Base-by-base conservation (phyloP, 2,888 invertebrate genomes). In the Listrodromus nycthemerus region DNA sequence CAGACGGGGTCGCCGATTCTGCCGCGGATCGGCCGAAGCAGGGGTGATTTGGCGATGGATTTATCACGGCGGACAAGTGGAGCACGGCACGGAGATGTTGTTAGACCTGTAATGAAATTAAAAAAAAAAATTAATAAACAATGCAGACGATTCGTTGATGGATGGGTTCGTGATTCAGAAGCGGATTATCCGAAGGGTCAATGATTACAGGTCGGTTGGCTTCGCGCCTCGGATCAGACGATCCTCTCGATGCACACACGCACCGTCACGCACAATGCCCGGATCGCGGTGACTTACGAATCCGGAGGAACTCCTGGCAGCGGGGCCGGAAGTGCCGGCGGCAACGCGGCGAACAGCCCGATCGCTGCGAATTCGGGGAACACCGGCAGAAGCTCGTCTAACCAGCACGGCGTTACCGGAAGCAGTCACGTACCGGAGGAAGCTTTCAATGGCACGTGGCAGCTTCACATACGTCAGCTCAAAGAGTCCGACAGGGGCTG, bases 201-300 rank as follows among this genome's bases (percentile, higher is more conserved):
- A 16, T 82, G 66, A 87, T 92, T 93, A 3, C 94, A 98, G 98
- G 97, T 98, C 80, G 98, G 97, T 61, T 98, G 98, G 98, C 95
- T 98, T 82, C 95, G 97, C 88, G 97, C 97, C 10, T 97, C 98
- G 92, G 98, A 98, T 94, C 97, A 98, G 93, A 98, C 98, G n/a
- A 96, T 98, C 52, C 94, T 98, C 77, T 97, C 97, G 66, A 95
- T 98, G 90, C 97, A 98, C 93, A 97, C 96, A 85, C 95, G 97
- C 87, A 96, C 97, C 6, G 97, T 98, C 8, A 97, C 97, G 37
- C 97, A 98, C 91, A 97, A 97, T 90, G 96, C 96, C 1, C 95
- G 98, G 67, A 97, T 98, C 92, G 95, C 96, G 89, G 97, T 98
- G 61, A 96, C 96, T 90, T 96, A 97, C 92, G 98, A 98, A 93